phyloP scores from a whole-genome alignment of 2,888 invertebrate genomes.

The Thumatha senex region DNA sequence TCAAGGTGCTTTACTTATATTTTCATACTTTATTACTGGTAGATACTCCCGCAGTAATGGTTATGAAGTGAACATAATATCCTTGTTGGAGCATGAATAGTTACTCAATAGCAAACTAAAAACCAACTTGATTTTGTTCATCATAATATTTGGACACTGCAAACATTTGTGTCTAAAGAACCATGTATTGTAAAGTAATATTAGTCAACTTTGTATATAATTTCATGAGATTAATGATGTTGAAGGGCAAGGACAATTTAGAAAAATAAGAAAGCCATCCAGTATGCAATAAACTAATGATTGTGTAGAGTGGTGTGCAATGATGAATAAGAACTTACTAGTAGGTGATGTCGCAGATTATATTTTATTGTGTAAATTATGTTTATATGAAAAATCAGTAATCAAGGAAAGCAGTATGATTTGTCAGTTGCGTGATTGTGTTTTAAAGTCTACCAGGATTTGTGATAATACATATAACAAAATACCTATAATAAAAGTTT shows the following conservation, averaged over 20 bases:
- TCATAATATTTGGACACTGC: constrained; percentile 48
- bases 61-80: constrained; percentile 64
- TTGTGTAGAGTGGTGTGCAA: constrained; percentile 78
- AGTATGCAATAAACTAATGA: constrained; percentile 80
- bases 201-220: constrained; percentile 82
- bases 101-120: constrained; percentile 56
- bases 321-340: constrained; percentile 74
- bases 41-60: constrained; percentile 81
- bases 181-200: constrained; percentile 76
- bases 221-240: constrained; percentile 79
- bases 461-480: constrained; percentile 90
- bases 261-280: constrained; percentile 78
- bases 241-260: constrained; percentile 71
- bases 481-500: constrained; percentile 84
- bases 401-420: constrained; percentile 79
- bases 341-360: constrained; percentile 78
- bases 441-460: constrained; percentile 89
- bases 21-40: constrained; percentile 84
- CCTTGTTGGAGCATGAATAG: constrained; percentile 49
- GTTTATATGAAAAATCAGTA: constrained; percentile 81
- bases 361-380: constrained; percentile 83
- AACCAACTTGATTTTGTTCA: constrained; percentile 62
- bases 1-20: constrained; percentile 84
- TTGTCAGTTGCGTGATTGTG: constrained; percentile 86
- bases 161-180: constrained; percentile 55